Base-by-base conservation (phyloP, 2,113 vertebrate species). In the Chiloscyllium plagiosum region DNA sequence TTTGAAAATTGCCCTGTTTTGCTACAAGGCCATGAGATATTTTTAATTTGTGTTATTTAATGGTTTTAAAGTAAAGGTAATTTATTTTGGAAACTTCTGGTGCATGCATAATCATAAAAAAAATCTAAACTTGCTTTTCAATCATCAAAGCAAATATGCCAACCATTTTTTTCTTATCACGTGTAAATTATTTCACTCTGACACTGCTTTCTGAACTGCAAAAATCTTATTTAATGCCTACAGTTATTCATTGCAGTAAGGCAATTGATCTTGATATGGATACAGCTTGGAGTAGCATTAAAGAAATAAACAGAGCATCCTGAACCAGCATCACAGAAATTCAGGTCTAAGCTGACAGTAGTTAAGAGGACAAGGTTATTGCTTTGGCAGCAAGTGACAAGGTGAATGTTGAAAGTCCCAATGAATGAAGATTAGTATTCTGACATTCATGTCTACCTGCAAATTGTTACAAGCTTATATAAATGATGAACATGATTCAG, bases 391-490 rank as follows among this genome's bases (percentile, higher is more conserved):
- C 24, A 95, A 33, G 68, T 72, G 69, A 72, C 94, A 95, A 95
- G 42, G 69, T 72, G 94, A 95, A 72, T 72, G 47, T 76, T 69
- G 72, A 42, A 42, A 70, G 42, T 47, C 47, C 0, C 26, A 56
- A 22, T 95, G 94, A 95, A 95, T 95, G 94, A 95, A 95, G 94
- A 95, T 72, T 52, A 95, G 94, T 72, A 47, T 50, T 52, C 94
- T 76, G 42, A 52, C 69, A 52, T 72, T 72, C 52, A 95, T 72
- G 42, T 72, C 69, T 4, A 17, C 42, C 12, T 50, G 3, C 19
- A 70, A 66, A 95, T 29, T 95, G 37, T 95, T 95, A 52, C 94
- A 70, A 10, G 42, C 69, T 20, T 50, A 33, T 47, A 33, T 26
- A 72, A 52, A 95, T 47, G 24, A 69, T 94, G 65, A 69, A 69